A percentile compares a stretch with the other conserved stretches of the same genome.
phyloP scores from a whole-genome alignment of 1,140 invertebrate genomes.

The Zelostemma sp. region DNA sequence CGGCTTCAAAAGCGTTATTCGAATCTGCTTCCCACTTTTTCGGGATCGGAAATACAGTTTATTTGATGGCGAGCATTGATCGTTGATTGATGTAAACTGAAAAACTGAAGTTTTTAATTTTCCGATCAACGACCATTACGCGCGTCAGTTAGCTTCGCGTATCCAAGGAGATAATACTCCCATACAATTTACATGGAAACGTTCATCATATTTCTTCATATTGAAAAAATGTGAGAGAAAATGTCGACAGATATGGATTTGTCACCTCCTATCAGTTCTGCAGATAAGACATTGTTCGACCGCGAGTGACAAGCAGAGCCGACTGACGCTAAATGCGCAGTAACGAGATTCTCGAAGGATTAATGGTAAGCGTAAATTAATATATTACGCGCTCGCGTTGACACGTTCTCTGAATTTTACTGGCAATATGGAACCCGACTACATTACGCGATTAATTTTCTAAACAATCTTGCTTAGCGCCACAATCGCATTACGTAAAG shows the following conservation, averaged over 20 bases:
- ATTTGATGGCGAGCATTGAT: not conserved
- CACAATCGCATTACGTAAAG: too few species aligned
- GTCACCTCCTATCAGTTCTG: slow-evolving; percentile 42
- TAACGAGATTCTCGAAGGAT: slow-evolving; percentile 33
- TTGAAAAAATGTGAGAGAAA: slow-evolving; percentile 34
- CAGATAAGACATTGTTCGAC: slow-evolving; percentile 40
- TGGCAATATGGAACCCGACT: not conserved
- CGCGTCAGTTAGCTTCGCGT: too few species aligned
- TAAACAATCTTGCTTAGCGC: slow-evolving; percentile 27
- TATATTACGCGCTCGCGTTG: slow-evolving; percentile 23
- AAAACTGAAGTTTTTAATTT: too few species aligned
- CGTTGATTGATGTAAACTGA: not conserved
- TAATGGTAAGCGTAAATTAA: slow-evolving; percentile 41
- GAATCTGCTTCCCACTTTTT: slow-evolving; percentile 1
- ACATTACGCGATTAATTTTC: slow-evolving; percentile 25
- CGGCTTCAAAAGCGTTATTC: not conserved
- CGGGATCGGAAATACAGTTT: not conserved
- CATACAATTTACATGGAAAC: too few species aligned
- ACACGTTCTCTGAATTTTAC: slow-evolving; percentile 8
- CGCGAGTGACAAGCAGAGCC: slow-evolving; percentile 22
- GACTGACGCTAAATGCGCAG: slow-evolving; percentile 28
- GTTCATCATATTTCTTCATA: too few species aligned
- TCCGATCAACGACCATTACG: too few species aligned
- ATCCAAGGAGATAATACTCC: too few species aligned
- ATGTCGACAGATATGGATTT: slow-evolving; percentile 40